Percentiles rank a stretch among this genome's conserved stretches.
phyloP scores from a whole-genome alignment of 2,113 vertebrate species.

The Heterochromis multidens region DNA sequence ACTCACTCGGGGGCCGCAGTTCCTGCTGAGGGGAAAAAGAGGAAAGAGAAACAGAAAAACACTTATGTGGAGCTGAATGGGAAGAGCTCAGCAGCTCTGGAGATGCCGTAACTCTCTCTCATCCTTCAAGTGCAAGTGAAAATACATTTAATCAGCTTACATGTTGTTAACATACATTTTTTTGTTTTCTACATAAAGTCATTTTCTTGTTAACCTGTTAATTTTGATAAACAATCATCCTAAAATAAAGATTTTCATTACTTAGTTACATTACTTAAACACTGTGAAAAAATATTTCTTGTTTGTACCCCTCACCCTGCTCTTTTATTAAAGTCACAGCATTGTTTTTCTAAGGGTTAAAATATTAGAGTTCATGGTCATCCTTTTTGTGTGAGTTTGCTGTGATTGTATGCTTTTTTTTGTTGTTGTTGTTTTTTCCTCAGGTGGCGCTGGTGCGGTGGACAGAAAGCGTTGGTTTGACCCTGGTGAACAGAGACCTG shows the following conservation, averaged over 20 bases:
- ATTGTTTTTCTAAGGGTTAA: fast-evolving
- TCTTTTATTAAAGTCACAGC: fast-evolving
- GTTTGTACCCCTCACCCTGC: not conserved
- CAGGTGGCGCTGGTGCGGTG: slow-evolving; percentile 93
- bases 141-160: not conserved
- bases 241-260: not conserved
- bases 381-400: not conserved
- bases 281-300: not conserved
- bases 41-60: slow-evolving; percentile 59
- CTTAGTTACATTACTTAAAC: no score
- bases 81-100: slow-evolving; percentile 14
- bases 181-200: not conserved
- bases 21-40: slow-evolving; percentile 64
- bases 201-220: not conserved
- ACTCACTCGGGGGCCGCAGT: slow-evolving; percentile 54
- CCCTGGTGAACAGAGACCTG: slow-evolving; percentile 92
- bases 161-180: not conserved
- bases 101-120: slow-evolving; percentile 5
- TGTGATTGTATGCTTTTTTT: no score
- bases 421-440: not conserved
- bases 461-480: slow-evolving; percentile 95
- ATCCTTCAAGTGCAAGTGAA: not conserved
- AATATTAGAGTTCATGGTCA: no score
- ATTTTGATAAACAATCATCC: not conserved
- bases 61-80: slow-evolving; percentile 59